These are phyloP conservation scores for Adoxophyes honmai DNA, from an alignment of 1,140 invertebrate genomes.

Conservation along the genomic window DNA sequence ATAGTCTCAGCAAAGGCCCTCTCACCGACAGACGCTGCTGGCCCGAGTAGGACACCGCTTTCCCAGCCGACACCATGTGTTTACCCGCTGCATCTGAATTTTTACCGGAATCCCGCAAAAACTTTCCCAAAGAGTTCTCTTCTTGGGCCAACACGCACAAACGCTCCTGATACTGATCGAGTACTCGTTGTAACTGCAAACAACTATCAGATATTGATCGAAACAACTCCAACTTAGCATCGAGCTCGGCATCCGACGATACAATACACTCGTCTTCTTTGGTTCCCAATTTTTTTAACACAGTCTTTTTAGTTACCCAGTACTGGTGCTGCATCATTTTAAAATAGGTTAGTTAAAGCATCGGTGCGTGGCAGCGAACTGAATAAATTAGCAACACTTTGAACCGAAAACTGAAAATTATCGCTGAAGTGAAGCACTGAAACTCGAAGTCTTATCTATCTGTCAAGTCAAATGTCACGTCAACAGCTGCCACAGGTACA, in stretches of 20 bases:
- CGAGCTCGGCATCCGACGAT: conserved; percentile 96
- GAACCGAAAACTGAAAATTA: background rate
- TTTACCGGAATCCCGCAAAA: conserved; percentile 96
- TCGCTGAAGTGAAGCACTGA: background rate
- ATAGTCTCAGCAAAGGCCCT: conserved; percentile 91
- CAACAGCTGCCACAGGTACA: background rate
- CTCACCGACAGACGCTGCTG: conserved; percentile 94
- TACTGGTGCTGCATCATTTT: conserved; percentile 94
- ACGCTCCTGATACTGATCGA: conserved; percentile 96
- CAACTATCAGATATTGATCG: conserved; percentile 96
- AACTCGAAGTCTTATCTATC: conserved; percentile 3
- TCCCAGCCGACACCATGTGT: conserved; percentile 96
- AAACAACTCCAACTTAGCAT: conserved; percentile 98
- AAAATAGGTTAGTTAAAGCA: conserved; percentile 13
- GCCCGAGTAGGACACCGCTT: conserved; percentile 95
- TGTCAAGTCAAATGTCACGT: conserved; percentile 10
- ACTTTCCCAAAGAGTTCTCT: conserved; percentile 96
- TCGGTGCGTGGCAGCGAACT: conserved; percentile 1
- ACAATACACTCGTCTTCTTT: conserved; percentile 99
- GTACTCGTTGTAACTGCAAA: conserved; percentile 90
- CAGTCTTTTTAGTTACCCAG: conserved; percentile 98
- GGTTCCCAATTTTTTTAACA: conserved; percentile 95
- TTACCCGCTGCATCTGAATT: conserved; percentile 87
- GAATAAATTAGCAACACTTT: conserved; percentile 1
- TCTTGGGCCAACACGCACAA: conserved; percentile 96